phyloP scores from a whole-genome alignment of 92 coral and sea anemone species.

The Muricea muricata region DNA sequence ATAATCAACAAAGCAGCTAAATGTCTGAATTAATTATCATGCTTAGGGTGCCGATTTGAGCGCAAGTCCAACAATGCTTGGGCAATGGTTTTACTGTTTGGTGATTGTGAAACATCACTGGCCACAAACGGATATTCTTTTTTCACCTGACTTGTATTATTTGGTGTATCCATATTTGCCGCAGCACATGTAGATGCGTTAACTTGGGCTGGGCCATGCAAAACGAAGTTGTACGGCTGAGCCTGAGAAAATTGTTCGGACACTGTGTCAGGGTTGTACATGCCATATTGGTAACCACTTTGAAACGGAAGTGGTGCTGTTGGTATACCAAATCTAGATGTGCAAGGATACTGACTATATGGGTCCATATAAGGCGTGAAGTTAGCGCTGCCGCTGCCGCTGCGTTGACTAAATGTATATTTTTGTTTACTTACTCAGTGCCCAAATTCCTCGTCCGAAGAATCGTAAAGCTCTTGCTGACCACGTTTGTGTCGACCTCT shows the following conservation, averaged over 20 bases:
- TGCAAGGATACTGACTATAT: not conserved
- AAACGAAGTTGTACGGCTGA: not conserved
- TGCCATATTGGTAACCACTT: not conserved
- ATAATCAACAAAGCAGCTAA: no score
- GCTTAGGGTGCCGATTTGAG: not conserved
- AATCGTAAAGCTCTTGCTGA: not conserved
- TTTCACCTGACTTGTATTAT: not conserved
- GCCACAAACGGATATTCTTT: not conserved
- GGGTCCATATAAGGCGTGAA: not conserved
- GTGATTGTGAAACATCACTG: not conserved
- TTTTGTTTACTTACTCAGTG: not conserved
- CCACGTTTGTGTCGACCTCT: not conserved
- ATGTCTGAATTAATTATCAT: not conserved
- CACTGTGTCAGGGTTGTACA: not conserved
- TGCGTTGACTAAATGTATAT: no score
- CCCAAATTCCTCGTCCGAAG: not conserved
- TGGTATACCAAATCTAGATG: no score
- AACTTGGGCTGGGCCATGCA: not conserved
- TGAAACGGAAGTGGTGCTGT: not conserved
- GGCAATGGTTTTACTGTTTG: not conserved
- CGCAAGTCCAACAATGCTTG: not conserved
- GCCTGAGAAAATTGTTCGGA: no score
- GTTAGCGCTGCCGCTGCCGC: no score
- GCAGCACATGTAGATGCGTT: not conserved
- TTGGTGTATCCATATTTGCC: not conserved